Base-by-base conservation (phyloP, 2,888 invertebrate genomes). In the Philopedon plagiatum region DNA sequence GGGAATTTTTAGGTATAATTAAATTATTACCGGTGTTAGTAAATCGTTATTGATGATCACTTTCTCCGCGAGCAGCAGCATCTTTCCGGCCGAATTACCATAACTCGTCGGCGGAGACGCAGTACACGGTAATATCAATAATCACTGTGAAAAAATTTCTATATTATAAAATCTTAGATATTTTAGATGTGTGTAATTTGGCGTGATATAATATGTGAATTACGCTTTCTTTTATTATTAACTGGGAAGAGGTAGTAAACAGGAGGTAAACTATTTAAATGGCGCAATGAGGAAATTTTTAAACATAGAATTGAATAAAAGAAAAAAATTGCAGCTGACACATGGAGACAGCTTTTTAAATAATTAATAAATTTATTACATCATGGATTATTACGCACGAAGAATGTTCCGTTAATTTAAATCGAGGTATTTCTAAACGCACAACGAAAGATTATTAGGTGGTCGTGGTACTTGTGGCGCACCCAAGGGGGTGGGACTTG, bases 41-140 rank as follows among this genome's bases (percentile, higher is more conserved):
- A 46, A 46, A 46, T 46, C 46, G 23, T 46, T 23, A 21, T n/a
- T 46, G 46, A 56, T 56, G 51, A 23, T 51, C 23, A 21, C 63
- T 63, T 63, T 63, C 63, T 39, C 63, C 37, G n/a, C n/a, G n/a
- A n/a, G n/a, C n/a, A 44, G 21, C 13, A 15, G 32, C 63, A 63
- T 63, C 63, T 37, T 60, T 21, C 54, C 54, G 63, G 34, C 15
- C 7, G 23, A 21, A 46, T 46, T 46, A 46, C n/a, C 46, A 46
- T 23, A 46, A 46, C n/a, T 2, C 15, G 46, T 46, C n/a, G 46
- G 23, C 4, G 21, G 46, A n/a, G 23, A 23, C 5, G n/a, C 39
- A 0, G 39, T 2, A 15, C 5, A 13, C 9, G 21, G 44, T 21
- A 44, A 21, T 23, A 46, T 46, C 46, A 23, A 46, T 46, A 46